phyloP scores from a whole-genome alignment of 2,113 vertebrate genomes.

The Gallinago paraguaiae region DNA sequence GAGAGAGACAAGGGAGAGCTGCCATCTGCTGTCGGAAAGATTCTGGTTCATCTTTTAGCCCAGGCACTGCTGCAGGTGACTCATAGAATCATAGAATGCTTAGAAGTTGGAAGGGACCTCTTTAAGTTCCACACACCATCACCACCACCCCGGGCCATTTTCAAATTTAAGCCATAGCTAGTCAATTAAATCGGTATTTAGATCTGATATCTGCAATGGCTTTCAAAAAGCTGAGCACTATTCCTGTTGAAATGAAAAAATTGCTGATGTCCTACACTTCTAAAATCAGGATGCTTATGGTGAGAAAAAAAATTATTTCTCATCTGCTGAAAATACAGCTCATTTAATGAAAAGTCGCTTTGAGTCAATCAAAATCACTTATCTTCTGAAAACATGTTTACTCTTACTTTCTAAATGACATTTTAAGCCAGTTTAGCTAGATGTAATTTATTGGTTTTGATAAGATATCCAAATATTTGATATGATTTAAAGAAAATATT shows the following conservation, averaged over 20 bases:
- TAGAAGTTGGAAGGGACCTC: no score
- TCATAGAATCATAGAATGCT: not conserved
- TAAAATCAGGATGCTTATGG: not conserved
- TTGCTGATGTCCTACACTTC: not conserved
- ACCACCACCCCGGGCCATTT: not conserved
- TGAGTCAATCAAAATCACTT: not conserved
- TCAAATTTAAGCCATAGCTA: not conserved
- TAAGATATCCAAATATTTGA: not conserved
- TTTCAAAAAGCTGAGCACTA: not conserved
- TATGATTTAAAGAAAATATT: not conserved
- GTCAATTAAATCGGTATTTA: not conserved
- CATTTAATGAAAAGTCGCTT: not conserved
- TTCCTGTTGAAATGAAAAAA: not conserved
- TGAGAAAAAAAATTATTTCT: not conserved
- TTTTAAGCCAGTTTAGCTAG: not conserved
- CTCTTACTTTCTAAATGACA: not conserved
- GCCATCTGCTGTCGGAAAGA: conserved; percentile 62
- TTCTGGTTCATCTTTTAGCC: not conserved
- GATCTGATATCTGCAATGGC: not conserved
- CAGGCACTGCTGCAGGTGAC: not conserved
- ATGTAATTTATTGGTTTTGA: not conserved
- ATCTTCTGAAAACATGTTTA: not conserved
- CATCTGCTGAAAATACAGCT: not conserved
- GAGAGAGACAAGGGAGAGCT: conserved; percentile 44
- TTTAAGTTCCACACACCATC: no score